Conservation (phyloP, 1,140 invertebrate species). For the Philotrypesis tridentata region DNA sequence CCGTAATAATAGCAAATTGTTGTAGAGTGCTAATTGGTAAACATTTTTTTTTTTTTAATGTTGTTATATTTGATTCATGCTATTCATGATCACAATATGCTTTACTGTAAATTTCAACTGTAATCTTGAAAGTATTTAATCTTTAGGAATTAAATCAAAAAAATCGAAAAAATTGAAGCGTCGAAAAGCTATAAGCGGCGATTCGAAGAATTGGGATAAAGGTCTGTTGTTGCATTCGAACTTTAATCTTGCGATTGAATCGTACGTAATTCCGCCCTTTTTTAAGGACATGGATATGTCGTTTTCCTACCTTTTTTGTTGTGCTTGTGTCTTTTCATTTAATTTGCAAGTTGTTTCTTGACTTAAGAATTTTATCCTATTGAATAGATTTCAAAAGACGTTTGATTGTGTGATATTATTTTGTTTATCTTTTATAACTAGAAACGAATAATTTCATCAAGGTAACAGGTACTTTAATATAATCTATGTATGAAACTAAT, state of each 20-base stretch:
- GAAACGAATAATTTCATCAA: not conserved
- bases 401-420: too few species aligned
- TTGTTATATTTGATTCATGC: conserved; percentile 21
- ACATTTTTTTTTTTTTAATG: not conserved
- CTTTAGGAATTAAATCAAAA: conserved; percentile 33
- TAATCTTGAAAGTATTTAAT: conserved; percentile 28
- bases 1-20: not conserved
- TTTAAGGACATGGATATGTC: not conserved
- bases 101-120: not conserved
- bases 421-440: not conserved
- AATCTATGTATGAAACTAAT: not conserved
- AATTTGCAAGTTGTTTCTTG: not conserved
- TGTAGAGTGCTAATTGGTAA: not conserved
- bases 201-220: conserved; percentile 24
- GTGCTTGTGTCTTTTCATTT: not conserved
- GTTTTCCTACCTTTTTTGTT: not conserved
- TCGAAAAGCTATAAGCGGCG: conserved; percentile 10
- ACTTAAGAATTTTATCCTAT: not conserved
- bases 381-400: too few species aligned
- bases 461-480: not conserved
- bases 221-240: conserved; percentile 32
- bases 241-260: conserved; percentile 8
- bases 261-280: conserved; percentile 21
- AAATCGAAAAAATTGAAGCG: conserved; percentile 33
- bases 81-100: conserved; percentile 5